Base-by-base conservation (phyloP, 2,888 invertebrate species). In the Diadegma fenestrale region DNA sequence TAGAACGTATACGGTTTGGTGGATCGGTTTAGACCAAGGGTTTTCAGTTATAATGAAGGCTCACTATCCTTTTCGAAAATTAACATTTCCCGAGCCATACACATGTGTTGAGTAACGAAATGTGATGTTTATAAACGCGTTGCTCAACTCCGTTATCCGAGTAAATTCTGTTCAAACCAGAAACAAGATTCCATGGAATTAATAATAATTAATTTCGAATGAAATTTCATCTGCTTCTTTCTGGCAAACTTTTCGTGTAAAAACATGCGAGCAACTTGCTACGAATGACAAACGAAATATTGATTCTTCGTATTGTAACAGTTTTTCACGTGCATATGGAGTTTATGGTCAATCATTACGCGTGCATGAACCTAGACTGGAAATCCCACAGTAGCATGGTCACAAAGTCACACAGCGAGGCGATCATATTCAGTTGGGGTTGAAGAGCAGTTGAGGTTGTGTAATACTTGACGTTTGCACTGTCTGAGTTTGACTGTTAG, bases 381-480 rank as follows among this genome's bases (percentile, higher is more conserved):
- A 58, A 41, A 72, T 14, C 19, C 19, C 12, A 22, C 58, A 72
- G 54, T 54, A 43, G 5, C 8, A 48, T 33, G 61, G 63, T 64
- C 33, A 48, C 19, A 19, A 26, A 76, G 45, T 77, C 51, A 51
- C 48, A 66, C 76, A 48, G n/a, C n/a, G 37, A 7, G 51, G 51
- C n/a, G 51, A 77, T 77, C 37, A 77, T 77, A 66, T 75, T 63
- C 76, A 26, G 26, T 22, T 26, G 41, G 61, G 33, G 61, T 61
- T 22, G 19, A 58, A 41, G 43, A 26, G 43, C 8, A 19, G 5
- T 33, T 12, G 37, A 54, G 71, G 19, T 26, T 54, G 37, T 54
- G 54, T 54, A 72, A 72, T 72, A 72, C 78, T 78, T 58, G 78
- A 78, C 68, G 68, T 78, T 78, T 68, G 68, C 58, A 58, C 69